phyloP scores from a whole-genome alignment of 2,797 vertebrate species.

The Gymnocypris eckloni region DNA sequence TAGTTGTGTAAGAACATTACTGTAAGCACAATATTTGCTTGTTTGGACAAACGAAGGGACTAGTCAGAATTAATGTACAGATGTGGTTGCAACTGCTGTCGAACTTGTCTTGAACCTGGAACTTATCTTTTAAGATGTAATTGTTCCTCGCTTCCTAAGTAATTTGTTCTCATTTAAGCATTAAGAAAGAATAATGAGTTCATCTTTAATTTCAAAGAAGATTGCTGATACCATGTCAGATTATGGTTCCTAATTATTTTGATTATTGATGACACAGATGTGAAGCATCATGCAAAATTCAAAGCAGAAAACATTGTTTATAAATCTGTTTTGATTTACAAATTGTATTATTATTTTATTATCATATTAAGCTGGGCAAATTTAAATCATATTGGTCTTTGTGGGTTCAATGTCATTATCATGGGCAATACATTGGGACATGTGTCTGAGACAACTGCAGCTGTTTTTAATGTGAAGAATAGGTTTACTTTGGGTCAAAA shows the following conservation, averaged over 20 bases:
- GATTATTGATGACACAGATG: not conserved
- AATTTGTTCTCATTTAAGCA: not conserved
- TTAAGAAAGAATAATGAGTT: not conserved
- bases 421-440: not conserved
- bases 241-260: not conserved
- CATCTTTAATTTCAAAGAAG: not conserved
- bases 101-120: not conserved
- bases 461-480: not conserved
- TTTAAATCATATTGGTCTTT: not conserved
- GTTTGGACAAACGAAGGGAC: not conserved
- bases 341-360: not conserved
- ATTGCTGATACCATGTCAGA: not conserved
- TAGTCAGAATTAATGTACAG: not conserved
- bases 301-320: not conserved
- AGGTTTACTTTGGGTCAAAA: not conserved
- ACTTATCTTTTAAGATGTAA: not conserved
- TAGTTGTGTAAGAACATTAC: too few species aligned
- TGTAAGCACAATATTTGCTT: not conserved
- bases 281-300: not conserved
- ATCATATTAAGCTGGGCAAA: not conserved
- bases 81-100: not conserved
- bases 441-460: not conserved
- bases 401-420: not conserved
- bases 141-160: not conserved
- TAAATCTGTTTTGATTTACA: not conserved